Evolutionary conservation across 2,113 vertebrate species (phyloP), one percentile per base, ranked within the genome.

Genomic region (Bubalus kerabau): DNA sequence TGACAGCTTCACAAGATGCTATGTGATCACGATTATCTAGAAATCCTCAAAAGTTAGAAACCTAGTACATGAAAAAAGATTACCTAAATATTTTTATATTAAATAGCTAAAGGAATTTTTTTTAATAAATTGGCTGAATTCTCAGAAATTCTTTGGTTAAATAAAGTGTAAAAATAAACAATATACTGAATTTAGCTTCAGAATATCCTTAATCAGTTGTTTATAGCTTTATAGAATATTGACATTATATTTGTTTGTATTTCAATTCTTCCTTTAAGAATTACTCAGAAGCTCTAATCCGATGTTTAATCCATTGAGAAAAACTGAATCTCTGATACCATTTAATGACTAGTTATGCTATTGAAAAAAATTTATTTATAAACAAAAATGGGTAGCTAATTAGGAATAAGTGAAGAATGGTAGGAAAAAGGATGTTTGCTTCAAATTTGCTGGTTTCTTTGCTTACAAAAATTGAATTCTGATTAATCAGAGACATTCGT

Each of bases 401-500:
- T 10, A 9, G 43, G 26, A 85, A 56, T 40, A 87, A 52, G 10
- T 62, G 46, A 92, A 91, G 54, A 95, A 90, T 95, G 62, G 16
- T 60, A 62, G 48, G 26, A 59, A 76, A 36, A 94, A 95, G 98
- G 90, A 81, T 96, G 86, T 98, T 98, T 98, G 91, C 95, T 99
- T 98, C 98, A 83, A 96, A 98, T 98, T 96, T 97, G 80, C 97
- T 97, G 90, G 96, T 98, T 98, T 93, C 94, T 98, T 98, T 96
- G 56, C 96, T 98, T 97, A 80, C 96, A 91, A 98, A 98, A 98
- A 98, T 98, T 98, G 99, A 99, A 99, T 99, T 99, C 98, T 98
- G 98, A 99, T 99, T 98, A 98, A 99, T 99, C 98, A 98, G 98
- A 97, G 97, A 96, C 98, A 98, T 98, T 98, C 98, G 98, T 98